phyloP scores from a whole-genome alignment of 2,888 invertebrate genomes.

The Nasonia oneida region DNA sequence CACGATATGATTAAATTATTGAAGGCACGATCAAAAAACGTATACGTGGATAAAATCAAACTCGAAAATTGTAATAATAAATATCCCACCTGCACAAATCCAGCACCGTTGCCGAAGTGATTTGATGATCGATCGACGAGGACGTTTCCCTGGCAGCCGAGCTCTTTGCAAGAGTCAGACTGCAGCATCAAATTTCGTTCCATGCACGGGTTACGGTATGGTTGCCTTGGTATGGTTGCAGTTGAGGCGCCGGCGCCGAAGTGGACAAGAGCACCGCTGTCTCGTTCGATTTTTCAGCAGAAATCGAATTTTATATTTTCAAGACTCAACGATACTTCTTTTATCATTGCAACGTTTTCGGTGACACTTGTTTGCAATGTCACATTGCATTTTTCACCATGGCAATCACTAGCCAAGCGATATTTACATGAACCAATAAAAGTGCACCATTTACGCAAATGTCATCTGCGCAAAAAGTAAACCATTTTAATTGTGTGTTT shows the following conservation, averaged over 20 bases:
- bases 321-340: constrained; percentile 89
- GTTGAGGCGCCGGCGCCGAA: constrained; percentile 41
- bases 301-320: constrained; percentile 90
- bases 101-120: constrained; percentile 77
- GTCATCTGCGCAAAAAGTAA: constrained; percentile 74
- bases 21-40: too few relatives aligned
- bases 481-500: not conserved
- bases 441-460: constrained; percentile 94
- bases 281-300: constrained; percentile 80
- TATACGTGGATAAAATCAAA: not conserved
- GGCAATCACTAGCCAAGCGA: constrained; percentile 91
- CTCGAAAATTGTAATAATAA: not conserved
- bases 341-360: constrained; percentile 94
- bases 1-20: not conserved
- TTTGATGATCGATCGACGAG: constrained; percentile 85
- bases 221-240: constrained; percentile 90
- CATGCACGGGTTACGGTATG: constrained; percentile 86
- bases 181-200: constrained; percentile 86
- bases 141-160: constrained; percentile 79
- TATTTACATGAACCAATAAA: constrained; percentile 97
- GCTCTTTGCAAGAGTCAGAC: constrained; percentile 81
- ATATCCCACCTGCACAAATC: constrained; percentile 79
- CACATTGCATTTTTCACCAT: constrained; percentile 88
- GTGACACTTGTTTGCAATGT: constrained; percentile 81
- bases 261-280: constrained; percentile 72